Percentiles rank a stretch among this genome's conserved stretches.
phyloP scores from a whole-genome alignment of 2,888 invertebrate genomes.

The Emmelina monodactyla region DNA sequence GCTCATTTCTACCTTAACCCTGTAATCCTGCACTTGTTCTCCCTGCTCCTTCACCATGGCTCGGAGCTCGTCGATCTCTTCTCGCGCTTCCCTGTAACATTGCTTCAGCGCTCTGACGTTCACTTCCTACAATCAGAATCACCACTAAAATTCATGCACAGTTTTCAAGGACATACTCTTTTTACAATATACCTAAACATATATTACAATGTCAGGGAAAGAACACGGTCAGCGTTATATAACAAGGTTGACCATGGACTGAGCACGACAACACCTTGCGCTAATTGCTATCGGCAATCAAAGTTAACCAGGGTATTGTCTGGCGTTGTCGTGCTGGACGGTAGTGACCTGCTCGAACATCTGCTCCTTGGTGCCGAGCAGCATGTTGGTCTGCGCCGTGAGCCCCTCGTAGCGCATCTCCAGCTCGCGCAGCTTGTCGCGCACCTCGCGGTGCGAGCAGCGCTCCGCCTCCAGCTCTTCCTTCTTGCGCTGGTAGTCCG shows the following conservation, averaged over 20 bases:
- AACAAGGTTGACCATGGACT: too few relatives aligned
- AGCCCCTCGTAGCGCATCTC: slow-evolving; percentile 48
- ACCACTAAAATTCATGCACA: too few relatives aligned
- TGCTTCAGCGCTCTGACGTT: slow-evolving; percentile 45
- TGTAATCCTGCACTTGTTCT: slow-evolving; percentile 72
- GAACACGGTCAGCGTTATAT: too few relatives aligned
- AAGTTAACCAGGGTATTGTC: too few relatives aligned
- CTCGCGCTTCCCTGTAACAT: slow-evolving; percentile 69
- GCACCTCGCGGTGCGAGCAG: slow-evolving; percentile 63
- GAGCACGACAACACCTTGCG: too few relatives aligned
- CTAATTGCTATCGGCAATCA: too few relatives aligned
- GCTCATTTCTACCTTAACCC: slow-evolving; percentile 60
- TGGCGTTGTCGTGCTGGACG: too few relatives aligned
- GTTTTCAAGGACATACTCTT: too few relatives aligned
- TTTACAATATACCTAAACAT: too few relatives aligned
- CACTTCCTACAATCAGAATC: slow-evolving; percentile 41
- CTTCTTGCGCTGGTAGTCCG: slow-evolving; percentile 46
- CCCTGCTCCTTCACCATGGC: slow-evolving; percentile 71
- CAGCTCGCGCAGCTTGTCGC: slow-evolving; percentile 40
- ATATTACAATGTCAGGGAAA: too few relatives aligned
- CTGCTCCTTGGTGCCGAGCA: slow-evolving; percentile 67
- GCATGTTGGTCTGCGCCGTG: slow-evolving; percentile 42
- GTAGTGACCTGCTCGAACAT: slow-evolving; percentile 56
- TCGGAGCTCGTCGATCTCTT: slow-evolving; percentile 67
- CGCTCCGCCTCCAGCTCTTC: slow-evolving; percentile 67